Conservation (phyloP, 2,797 vertebrate species). For the Echeneis naucrates region DNA sequence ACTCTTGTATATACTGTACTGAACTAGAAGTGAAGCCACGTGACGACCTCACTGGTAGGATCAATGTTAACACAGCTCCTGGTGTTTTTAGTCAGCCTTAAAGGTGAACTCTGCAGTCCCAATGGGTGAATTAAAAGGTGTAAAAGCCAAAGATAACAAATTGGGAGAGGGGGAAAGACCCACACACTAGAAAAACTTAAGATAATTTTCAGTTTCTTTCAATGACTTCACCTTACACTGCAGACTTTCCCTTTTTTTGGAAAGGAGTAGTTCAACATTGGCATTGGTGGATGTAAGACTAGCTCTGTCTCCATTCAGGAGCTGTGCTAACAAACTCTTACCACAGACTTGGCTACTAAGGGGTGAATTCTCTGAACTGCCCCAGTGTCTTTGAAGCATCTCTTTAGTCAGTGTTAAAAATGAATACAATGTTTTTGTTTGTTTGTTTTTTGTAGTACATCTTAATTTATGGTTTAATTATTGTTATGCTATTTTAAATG, state of each 20-base stretch:
- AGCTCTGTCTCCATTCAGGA: conserved; percentile 16
- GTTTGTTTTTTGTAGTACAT: conserved; percentile 71
- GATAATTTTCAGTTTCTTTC: conserved; percentile 5
- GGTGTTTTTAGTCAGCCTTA: conserved; percentile 40
- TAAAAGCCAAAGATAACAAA: conserved; percentile 62
- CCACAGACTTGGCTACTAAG: conserved; percentile 48
- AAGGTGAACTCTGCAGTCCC: conserved; percentile 57
- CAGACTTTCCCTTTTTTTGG: conserved; percentile 57
- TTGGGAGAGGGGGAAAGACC: neutral
- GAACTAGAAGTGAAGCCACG: conserved; percentile 48
- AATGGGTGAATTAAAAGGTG: conserved; percentile 26
- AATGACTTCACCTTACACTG: conserved; percentile 27
- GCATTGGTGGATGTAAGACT: conserved; percentile 3
- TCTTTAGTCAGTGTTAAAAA: conserved; percentile 76
- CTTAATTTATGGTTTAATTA: conserved; percentile 86
- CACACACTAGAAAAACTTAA: neutral
- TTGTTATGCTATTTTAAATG: conserved; percentile 80
- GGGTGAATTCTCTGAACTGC: conserved; percentile 39
- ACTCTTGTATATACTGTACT: conserved; percentile 75
- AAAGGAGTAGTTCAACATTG: conserved; percentile 8
- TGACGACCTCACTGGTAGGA: conserved; percentile 47
- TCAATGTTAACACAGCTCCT: conserved; percentile 59
- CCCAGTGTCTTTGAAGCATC: conserved; percentile 70
- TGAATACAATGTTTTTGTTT: conserved; percentile 50
- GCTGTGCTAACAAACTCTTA: conserved; percentile 54